Percentiles rank a stretch among this genome's conserved stretches.
These are phyloP conservation scores for Trachelus tabidus DNA, from an alignment of 2,888 invertebrate species.

Conservation along the genomic window DNA sequence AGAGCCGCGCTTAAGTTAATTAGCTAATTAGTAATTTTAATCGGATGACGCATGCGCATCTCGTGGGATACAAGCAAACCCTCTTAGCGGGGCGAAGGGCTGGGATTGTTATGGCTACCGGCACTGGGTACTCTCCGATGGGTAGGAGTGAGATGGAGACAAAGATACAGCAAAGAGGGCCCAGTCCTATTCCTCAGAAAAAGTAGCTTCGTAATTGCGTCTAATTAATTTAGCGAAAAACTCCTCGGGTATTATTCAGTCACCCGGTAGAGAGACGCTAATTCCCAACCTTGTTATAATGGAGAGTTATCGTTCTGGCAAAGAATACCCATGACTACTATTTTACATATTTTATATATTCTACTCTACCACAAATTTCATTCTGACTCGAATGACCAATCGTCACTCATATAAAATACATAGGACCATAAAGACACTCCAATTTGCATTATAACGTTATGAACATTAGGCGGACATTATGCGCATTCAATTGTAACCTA, in stretches of 20 bases:
- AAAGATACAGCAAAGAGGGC: slow-evolving; percentile 6
- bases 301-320: neutral
- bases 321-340: neutral
- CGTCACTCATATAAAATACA: neutral
- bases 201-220: slow-evolving; percentile 53
- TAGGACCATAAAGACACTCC: neutral
- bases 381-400: neutral
- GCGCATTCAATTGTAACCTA: neutral
- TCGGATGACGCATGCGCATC: slow-evolving; percentile 67
- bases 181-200: slow-evolving; percentile 33
- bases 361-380: neutral
- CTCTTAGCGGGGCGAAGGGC: slow-evolving; percentile 57
- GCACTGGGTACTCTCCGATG: slow-evolving; percentile 23
- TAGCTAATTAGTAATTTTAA: slow-evolving; percentile 67
- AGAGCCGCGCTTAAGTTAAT: slow-evolving; percentile 62
- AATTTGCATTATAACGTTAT: neutral
- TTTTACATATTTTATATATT: neutral
- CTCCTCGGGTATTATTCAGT: slow-evolving; percentile 45
- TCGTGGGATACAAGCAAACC: slow-evolving; percentile 66
- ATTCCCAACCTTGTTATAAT: neutral
- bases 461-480: neutral
- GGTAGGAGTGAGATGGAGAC: slow-evolving; percentile 10
- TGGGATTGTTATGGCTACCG: slow-evolving; percentile 23
- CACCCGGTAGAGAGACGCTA: slow-evolving; percentile 4
- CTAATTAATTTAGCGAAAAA: slow-evolving; percentile 65